Evolutionary conservation across 2,888 invertebrate genomes (phyloP), one percentile per base, ranked within the genome.

Genomic region (Scaptomyza cyrtandrae): DNA sequence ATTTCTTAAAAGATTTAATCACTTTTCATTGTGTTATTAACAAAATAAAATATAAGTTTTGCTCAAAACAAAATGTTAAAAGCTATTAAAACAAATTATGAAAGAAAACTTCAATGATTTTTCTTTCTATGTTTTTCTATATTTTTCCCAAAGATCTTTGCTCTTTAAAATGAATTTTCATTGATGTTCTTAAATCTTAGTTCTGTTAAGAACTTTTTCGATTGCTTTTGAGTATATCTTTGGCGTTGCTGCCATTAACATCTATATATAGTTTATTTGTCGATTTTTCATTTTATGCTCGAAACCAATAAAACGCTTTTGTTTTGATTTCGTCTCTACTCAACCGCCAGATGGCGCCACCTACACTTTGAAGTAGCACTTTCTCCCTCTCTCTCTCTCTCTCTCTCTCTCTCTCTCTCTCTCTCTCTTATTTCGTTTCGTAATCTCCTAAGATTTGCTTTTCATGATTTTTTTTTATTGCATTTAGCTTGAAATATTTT

Each of bases 401-500:
- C 14, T 14, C 16, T 5, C 27, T 13, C 27, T 11, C 6, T 44
- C 27, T 24, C 29, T 3, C 3, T 24, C 14, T 14, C n/a, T 9
- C 13, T n/a, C 3, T 10, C 6, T 6, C 33, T 31, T n/a, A n/a
- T n/a, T n/a, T n/a, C 7, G 11, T 16, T 16, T 29, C 13, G 24
- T 72, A 74, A 74, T 77, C 74, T 59, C 37, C 49, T 16, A 60
- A 43, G 67, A 56, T 58, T 61, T 76, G 58, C 27, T 50, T 33
- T 41, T 60, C 29, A 43, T 48, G 46, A 4, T 24, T 66, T 60
- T 52, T 63, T 71, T 72, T 75, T 75, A 63, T 73, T 73, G 58
- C 78, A 69, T 74, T 62, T 74, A 59, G 50, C 55, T 58, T 35
- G 41, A 71, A 75, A 77, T 54, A 44, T 75, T 78, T 67, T 75